Evolutionary conservation across 2,113 vertebrate species (phyloP), one percentile per base, ranked within the genome.

Genomic region (Prochilodus magdalenae): DNA sequence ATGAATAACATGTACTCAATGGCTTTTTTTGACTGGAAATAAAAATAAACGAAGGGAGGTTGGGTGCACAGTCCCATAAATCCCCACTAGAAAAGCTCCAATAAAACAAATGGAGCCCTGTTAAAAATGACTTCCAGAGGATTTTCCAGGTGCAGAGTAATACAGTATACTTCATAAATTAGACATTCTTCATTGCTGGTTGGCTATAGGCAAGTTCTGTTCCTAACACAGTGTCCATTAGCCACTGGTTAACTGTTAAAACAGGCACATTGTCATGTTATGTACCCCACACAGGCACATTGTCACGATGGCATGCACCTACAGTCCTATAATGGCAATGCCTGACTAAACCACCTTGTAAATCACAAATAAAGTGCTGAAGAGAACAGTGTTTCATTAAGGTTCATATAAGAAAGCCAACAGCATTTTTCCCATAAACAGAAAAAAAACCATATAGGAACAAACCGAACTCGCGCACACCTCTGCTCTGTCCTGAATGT

Each of bases 341-440:
- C 1, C 15, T 29, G 3, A 65, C 14, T 2, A 36, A 20, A 36
- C n/a, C 36, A 40, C 8, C 33, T 70, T 36, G n/a, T 70, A n/a
- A 70, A 44, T 14, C 66, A 70, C 33, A 44, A 60, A 44, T 67
- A 67, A 66, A 67, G 65, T 67, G 65, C 65, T 67, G 18, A 26
- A 71, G 0, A 26, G 5, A 44, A 6, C 27, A 66, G 63, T 30
- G 27, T 66, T 66, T 66, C 63, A 33, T 20, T 33, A 66, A 33
- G 63, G n/a, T 26, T 60, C 4, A 13, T 26, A 13, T 22, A 20
- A 14, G 53, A 60, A 60, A 24, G 20, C 55, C 55, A 55, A 55
- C 2, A 55, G 6, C 20, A 4, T 36, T 16, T 53, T 18, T 15
- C 62, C 29, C 63, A 24, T 18, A 47, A 12, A 55, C 1, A 20